These are phyloP conservation scores for Maconellicoccus hirsutus DNA, from an alignment of 1,140 invertebrate genomes.

Conservation along the genomic window DNA sequence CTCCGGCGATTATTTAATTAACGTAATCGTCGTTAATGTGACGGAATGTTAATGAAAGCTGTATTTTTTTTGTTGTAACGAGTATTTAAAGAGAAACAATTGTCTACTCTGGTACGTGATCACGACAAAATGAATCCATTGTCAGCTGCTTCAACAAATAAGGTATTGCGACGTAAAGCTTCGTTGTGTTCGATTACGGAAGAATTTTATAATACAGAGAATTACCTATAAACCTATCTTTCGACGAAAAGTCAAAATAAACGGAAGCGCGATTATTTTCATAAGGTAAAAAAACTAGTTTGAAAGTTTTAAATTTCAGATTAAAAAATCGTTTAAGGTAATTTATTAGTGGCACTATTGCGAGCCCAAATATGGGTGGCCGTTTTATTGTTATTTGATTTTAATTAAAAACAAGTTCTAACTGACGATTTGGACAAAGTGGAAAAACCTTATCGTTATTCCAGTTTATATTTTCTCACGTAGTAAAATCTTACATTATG, in stretches of 20 bases:
- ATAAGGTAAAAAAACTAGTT: too few species aligned
- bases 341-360: background rate
- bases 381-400: background rate
- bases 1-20: background rate
- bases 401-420: background rate
- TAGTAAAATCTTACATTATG: background rate
- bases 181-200: background rate
- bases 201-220: too few species aligned
- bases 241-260: too few species aligned
- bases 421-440: background rate
- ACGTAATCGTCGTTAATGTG: background rate
- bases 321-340: background rate
- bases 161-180: background rate
- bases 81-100: background rate
- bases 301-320: too few species aligned
- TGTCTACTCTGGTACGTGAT: background rate
- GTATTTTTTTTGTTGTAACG: background rate
- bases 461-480: constrained; percentile 4
- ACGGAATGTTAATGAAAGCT: background rate
- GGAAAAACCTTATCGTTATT: background rate
- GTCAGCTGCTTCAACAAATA: background rate
- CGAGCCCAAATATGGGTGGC: background rate
- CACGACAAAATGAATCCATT: background rate
- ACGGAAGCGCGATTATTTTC: too few species aligned
- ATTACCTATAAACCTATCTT: too few species aligned